Base-by-base conservation (phyloP, 2,113 vertebrate species). In the Helogale parvula region DNA sequence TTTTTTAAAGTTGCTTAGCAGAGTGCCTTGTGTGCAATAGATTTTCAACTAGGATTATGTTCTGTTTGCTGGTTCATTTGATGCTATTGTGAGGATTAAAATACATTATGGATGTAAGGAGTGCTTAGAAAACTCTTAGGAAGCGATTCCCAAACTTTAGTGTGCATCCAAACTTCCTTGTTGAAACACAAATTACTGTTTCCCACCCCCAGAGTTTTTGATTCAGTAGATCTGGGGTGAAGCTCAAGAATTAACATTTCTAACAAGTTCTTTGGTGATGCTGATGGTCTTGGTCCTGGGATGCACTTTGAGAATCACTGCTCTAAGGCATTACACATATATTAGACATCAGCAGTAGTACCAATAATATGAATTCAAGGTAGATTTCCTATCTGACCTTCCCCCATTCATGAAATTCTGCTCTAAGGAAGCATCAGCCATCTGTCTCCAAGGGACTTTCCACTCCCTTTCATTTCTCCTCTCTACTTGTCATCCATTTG, bases 201-300 rank as follows among this genome's bases (percentile, higher is more conserved):
- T 60, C 27, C 72, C 33, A 47, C 5, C 27, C 16, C 54, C 38
- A 89, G 29, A 81, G 25, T 84, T 93, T 94, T 82, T 88, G 65
- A 76, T 29, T 85, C 38, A n/a, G n/a, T 85, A 91, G 63, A 7
- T 80, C 63, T 94, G 47, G 23, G 15, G 8, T 77, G 15, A 80
- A 83, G 11, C 35, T 88, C 52, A 80, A 47, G n/a, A 96, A 76
- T 91, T 38, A 94, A 9, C 52, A 71, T 66, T 93, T 96, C 71
- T 35, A 81, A 84, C 2, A 45, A 72, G 57, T 52, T 88, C 2
- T 33, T 33, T 80, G 47, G 19, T 71, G n/a, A 23, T 69, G 52
- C 31, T 72, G 5, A 35, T 95, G 65, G 16, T 85, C 4, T 23
- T 88, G 47, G 52, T 74, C 27, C 14, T 33, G 69, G 52, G 45